Evolutionary conservation across 2,797 vertebrate species (phyloP), one percentile per base, ranked within the genome.

Genomic region (Pseudotriccus pelzelni): DNA sequence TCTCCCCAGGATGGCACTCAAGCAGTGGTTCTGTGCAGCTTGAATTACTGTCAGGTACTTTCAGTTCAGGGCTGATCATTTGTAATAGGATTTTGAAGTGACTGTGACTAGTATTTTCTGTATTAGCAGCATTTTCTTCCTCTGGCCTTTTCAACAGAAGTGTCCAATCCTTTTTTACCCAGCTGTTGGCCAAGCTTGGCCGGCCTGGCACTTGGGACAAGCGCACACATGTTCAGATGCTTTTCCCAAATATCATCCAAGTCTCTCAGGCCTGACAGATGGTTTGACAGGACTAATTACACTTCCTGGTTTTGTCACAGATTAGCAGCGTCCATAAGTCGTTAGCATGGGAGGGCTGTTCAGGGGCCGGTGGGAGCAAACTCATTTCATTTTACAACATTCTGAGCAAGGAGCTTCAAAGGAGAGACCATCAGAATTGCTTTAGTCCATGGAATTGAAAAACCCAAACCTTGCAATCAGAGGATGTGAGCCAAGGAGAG

Each of bases 211-310:
- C 89, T 68, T 67, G 50, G 77, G 87, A 93, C 77, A 84, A 92
- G 80, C 1, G 0, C 83, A 88, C 77, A 84, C 85, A 58, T 88
- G 76, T 96, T 95, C 46, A 55, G 59, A 60, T 79, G 93, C 55
- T 88, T 95, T 93, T 79, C 90, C 76, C 89, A 96, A 94, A 94
- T 96, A 91, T n/a, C 85, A 63, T 93, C 87, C 91, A 93, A 94
- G 77, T 79, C 91, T 94, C 92, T 82, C 74, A 86, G 89, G 93
- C 79, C 81, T 90, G 83, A 77, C 89, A 95, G 94, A 84, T 94
- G 94, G 91, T 88, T 95, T 90, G 85, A 63, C 85, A 91, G 85
- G 73, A 43, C 89, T 93, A 86, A 96, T 94, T 90, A 91, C 77
- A 70, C 47, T 56, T 83, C 55, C 67, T 91, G 83, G 30, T 73